phyloP scores from a whole-genome alignment of 2,888 invertebrate genomes.

The Diaphora mendica region DNA sequence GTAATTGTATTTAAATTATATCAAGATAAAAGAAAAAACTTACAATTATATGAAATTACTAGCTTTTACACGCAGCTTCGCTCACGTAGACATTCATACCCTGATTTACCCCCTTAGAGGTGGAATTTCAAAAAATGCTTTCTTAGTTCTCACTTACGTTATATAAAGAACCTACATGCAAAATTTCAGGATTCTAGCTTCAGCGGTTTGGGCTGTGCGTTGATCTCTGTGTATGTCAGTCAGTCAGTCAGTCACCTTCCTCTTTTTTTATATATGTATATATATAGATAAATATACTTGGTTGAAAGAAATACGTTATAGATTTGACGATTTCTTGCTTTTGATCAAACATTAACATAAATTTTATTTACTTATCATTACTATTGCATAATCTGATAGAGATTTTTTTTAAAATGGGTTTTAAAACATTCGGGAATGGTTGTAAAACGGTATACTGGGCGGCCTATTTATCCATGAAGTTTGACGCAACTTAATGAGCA shows the following conservation, averaged over 20 bases:
- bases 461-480: slow-evolving; percentile 52
- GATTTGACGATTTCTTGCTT: not conserved
- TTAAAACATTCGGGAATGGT: not conserved
- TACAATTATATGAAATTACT: not conserved
- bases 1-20: not conserved
- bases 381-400: not conserved
- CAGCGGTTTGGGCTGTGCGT: no score
- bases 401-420: not conserved
- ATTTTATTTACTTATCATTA: not conserved
- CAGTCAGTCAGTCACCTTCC: no score
- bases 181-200: no score
- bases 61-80: no score
- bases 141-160: no score
- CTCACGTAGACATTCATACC: no score
- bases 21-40: not conserved
- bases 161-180: no score
- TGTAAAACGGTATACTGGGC: slow-evolving; percentile 50
- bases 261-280: no score
- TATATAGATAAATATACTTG: no score
- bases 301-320: not conserved
- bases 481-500: slow-evolving; percentile 71
- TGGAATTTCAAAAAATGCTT: no score
- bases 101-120: no score
- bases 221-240: no score
- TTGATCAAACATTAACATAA: not conserved